Evolutionary conservation across 2,797 vertebrate genomes (phyloP).

Genomic region (Tokudaia tokunoshimensis): DNA sequence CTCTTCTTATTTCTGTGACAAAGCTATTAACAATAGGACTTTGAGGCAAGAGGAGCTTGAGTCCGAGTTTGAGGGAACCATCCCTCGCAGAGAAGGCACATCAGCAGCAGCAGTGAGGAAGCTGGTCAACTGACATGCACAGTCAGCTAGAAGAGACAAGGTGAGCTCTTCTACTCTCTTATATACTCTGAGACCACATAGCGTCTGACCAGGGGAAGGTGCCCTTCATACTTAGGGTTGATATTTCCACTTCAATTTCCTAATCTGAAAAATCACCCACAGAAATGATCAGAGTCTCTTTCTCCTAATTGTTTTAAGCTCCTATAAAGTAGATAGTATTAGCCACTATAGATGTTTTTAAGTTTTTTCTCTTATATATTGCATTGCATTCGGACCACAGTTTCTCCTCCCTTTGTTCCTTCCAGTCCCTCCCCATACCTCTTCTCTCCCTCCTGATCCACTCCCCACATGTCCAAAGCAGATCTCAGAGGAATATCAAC

Average conservation of each 20-base stretch:
- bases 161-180: neutral
- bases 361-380: neutral
- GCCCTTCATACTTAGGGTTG: neutral
- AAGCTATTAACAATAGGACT: neutral
- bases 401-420: neutral
- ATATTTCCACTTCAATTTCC: neutral
- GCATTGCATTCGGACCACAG: neutral
- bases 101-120: neutral
- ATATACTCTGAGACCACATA: neutral
- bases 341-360: neutral
- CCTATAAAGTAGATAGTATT: neutral
- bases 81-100: neutral
- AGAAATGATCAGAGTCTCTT: neutral
- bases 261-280: neutral
- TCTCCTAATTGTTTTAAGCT: neutral
- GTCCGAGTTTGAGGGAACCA: neutral
- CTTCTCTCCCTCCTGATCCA: neutral
- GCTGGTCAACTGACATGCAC: neutral
- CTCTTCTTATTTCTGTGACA: neutral
- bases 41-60: neutral
- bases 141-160: neutral
- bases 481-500: neutral
- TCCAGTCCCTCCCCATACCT: neutral
- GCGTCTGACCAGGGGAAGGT: neutral
- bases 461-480: no score